phyloP scores from a whole-genome alignment of 2,113 vertebrate genomes.

The Lota lota region DNA sequence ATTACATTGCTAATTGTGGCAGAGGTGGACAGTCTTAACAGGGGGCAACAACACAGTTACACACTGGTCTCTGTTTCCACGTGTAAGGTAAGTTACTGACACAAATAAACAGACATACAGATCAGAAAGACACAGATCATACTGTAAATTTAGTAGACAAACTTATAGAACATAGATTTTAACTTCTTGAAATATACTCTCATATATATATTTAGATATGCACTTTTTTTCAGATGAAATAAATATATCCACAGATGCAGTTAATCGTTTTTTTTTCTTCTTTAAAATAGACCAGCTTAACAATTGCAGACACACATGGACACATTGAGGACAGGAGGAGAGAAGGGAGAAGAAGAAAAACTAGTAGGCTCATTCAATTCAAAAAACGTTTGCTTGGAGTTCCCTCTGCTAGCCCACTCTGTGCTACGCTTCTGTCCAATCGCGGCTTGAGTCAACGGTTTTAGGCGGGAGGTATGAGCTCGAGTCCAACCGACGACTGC shows the following conservation, averaged over 20 bases:
- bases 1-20: conserved; percentile 57
- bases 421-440: conserved; percentile 7
- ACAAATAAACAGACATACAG: conserved; percentile 64
- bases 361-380: conserved; percentile 19
- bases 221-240: conserved; percentile 58
- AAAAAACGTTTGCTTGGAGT: conserved; percentile 3
- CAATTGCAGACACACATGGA: conserved; percentile 65
- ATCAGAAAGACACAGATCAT: conserved; percentile 71
- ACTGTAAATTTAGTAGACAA: conserved; percentile 70
- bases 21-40: conserved; percentile 54
- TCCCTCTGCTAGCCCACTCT: conserved; percentile 28
- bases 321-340: conserved; percentile 52
- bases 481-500: too few species aligned
- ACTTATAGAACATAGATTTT: conserved; percentile 68
- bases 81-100: conserved; percentile 40
- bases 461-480: too few species aligned
- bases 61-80: conserved; percentile 74
- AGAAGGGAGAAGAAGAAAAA: conserved; percentile 23
- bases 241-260: conserved; percentile 65
- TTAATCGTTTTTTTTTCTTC: conserved; percentile 25
- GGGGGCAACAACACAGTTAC: conserved; percentile 73
- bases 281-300: conserved; percentile 59
- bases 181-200: conserved; percentile 66
- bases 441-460: too few species aligned
- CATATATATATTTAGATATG: conserved; percentile 69